phyloP scores from a whole-genome alignment of 2,113 vertebrate genomes.

The Nesogale talazaci region DNA sequence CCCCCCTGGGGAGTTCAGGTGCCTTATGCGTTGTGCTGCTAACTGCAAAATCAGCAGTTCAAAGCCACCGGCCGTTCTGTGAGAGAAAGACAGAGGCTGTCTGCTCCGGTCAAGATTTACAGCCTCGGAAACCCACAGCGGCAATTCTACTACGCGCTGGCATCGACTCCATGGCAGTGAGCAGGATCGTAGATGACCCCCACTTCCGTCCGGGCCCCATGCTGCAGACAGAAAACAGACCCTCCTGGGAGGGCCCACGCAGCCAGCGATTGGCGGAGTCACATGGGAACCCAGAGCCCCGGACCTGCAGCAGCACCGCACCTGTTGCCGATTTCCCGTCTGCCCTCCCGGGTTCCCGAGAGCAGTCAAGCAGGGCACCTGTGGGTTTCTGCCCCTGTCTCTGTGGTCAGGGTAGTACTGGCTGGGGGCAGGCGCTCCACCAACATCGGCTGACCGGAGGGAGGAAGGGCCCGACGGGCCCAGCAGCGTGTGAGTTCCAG shows the following conservation, averaged over 20 bases:
- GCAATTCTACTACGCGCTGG: no score
- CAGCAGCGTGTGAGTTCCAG: no score
- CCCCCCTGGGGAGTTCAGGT: no score
- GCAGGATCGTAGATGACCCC: no score
- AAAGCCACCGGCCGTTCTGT: no score
- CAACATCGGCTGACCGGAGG: fast-evolving
- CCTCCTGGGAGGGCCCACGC: not conserved
- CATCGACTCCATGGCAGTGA: no score
- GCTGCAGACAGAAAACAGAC: not conserved
- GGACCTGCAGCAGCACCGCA: not conserved
- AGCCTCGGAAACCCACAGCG: no score
- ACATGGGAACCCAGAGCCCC: not conserved
- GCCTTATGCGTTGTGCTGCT: no score
- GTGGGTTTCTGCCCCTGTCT: not conserved
- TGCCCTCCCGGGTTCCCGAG: not conserved
- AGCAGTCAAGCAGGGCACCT: fast-evolving
- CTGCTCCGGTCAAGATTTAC: no score
- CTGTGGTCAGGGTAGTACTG: not conserved
- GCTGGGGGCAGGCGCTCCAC: not conserved
- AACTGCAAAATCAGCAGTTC: no score
- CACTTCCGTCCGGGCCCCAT: no score
- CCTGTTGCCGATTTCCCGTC: fast-evolving
- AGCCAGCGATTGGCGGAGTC: not conserved
- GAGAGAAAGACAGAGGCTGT: no score
- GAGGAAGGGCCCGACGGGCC: fast-evolving